phyloP scores from a whole-genome alignment of 2,797 vertebrate species.

The Argyrosomus regius region DNA sequence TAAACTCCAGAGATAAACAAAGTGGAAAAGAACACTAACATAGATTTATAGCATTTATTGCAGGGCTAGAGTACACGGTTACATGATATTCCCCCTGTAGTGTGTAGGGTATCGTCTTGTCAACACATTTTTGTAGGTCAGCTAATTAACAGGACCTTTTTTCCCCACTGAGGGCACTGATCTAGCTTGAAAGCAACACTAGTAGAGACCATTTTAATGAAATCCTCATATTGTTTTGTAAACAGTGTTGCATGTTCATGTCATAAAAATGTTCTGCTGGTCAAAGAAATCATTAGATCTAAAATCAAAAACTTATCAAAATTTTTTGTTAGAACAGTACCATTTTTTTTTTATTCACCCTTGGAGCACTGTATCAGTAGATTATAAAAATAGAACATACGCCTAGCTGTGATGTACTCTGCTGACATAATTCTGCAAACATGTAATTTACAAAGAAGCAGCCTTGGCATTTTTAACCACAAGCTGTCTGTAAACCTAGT shows the following conservation, averaged over 20 bases:
- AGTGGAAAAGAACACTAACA: neutral
- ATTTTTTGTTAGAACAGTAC: no score
- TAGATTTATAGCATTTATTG: neutral
- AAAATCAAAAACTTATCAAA: no score
- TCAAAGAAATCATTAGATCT: neutral
- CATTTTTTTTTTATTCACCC: neutral
- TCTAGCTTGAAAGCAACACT: neutral
- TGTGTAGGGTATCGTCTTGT: neutral
- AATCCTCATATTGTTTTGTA: neutral
- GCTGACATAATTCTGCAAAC: constrained; percentile 24
- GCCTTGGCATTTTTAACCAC: constrained; percentile 18
- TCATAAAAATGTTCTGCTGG: neutral
- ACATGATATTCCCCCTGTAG: neutral
- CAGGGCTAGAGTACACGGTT: neutral
- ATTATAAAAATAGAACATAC: neutral
- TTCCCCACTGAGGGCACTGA: fast-evolving
- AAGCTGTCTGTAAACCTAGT: constrained; percentile 9
- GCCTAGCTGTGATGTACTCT: neutral
- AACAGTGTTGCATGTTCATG: neutral
- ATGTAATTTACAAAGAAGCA: constrained; percentile 48
- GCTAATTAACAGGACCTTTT: neutral
- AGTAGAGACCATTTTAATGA: neutral
- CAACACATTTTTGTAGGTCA: neutral
- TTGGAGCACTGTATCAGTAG: neutral
- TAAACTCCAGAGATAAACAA: neutral